Conservation (phyloP, 2,113 vertebrate species). For the Siniperca knerii region DNA sequence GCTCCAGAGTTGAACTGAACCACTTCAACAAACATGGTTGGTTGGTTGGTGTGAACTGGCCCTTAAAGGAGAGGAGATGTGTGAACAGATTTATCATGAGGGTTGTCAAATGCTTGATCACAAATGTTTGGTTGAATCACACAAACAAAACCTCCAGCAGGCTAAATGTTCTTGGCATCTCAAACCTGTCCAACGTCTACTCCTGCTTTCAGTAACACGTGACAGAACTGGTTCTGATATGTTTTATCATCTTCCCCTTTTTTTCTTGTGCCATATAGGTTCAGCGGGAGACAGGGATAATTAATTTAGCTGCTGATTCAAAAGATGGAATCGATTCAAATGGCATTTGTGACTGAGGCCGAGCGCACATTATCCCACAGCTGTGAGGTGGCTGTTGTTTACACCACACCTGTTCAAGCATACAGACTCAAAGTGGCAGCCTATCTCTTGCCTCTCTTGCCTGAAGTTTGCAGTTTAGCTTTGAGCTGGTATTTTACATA, state of each 20-base stretch:
- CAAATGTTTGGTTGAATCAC: not conserved
- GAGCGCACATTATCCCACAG: no score
- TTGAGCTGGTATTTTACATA: not conserved
- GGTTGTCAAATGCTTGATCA: not conserved
- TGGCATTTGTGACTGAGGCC: no score
- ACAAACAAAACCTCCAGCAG: not conserved
- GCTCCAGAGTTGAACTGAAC: not conserved
- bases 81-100: conserved; percentile 1
- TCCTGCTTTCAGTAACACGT: not conserved
- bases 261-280: not conserved
- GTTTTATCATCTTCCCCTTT: not conserved
- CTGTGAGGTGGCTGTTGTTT: no score
- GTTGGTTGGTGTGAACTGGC: not conserved
- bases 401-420: no score
- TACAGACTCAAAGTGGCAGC: no score
- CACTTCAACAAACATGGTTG: not conserved
- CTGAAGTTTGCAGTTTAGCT: not conserved
- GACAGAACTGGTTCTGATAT: not conserved
- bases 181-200: not conserved
- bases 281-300: not conserved
- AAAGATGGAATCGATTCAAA: no score
- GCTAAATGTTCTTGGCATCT: not conserved
- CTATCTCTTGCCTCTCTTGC: not conserved
- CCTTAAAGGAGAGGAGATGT: not conserved
- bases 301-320: no score